Evolutionary conservation across 30 jellyfish, hydroid and myxozoan genomes (phyloP), one percentile per base, ranked within the genome.

Genomic region (Turritopsis dohrnii): DNA sequence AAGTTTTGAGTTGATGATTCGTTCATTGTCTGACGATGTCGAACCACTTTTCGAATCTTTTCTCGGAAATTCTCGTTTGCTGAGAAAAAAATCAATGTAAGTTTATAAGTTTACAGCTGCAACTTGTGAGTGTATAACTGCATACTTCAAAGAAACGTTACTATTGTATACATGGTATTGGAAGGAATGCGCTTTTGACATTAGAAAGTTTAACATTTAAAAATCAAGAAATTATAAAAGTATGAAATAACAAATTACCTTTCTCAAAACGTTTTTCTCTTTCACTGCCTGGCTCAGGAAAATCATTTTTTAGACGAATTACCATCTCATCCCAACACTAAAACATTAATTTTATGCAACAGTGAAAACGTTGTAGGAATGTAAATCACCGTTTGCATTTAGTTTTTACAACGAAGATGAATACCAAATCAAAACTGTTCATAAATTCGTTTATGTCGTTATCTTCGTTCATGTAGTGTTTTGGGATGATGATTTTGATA

Each of bases 321-420:
- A 87, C 97, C 96, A 92, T 87, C 65, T 92, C 97, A 71, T 18
- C 73, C 94, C 94, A 92, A 81, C 97, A 92, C 97, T 92, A 71
- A 29, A 87, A 31, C 5, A 41, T 41, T 41, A n/a, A n/a, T n/a
- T n/a, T n/a, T n/a, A n/a, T n/a, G n/a, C n/a, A n/a, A n/a, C n/a
- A n/a, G n/a, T n/a, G n/a, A n/a, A n/a, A n/a, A n/a, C n/a, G n/a
- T n/a, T n/a, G n/a, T n/a, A n/a, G n/a, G n/a, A n/a, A n/a, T n/a
- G n/a, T n/a, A n/a, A n/a, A n/a, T n/a, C n/a, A n/a, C n/a, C n/a
- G n/a, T n/a, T n/a, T n/a, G n/a, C n/a, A n/a, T n/a, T n/a, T n/a
- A n/a, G n/a, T n/a, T n/a, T n/a, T n/a, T n/a, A n/a, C n/a, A n/a
- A n/a, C n/a, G n/a, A 29, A 79, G 23, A 23, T 24, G 71, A 95